phyloP scores from a whole-genome alignment of 1,140 invertebrate genomes.

The Octopus bimaculoides region DNA sequence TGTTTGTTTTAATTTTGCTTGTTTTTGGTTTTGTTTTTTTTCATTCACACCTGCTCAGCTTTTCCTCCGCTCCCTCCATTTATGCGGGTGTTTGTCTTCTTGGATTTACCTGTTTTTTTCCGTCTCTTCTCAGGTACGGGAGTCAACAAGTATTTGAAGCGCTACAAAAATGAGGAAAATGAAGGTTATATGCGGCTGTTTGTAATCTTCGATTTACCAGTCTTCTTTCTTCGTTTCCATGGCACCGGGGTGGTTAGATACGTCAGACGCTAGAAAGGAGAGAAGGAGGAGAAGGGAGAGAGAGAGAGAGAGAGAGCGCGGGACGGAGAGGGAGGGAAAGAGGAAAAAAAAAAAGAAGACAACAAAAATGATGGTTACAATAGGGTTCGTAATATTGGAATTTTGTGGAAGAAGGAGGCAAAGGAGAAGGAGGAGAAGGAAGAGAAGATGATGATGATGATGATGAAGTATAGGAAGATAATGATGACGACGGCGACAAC shows the following conservation, averaged over 20 bases:
- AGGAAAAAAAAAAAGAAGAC: neutral
- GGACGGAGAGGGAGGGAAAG: neutral
- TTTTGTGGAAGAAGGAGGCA: too few species aligned
- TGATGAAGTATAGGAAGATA: too few species aligned
- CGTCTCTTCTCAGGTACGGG: neutral
- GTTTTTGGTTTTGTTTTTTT: neutral
- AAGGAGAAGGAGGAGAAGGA: too few species aligned
- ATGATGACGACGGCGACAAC: too few species aligned
- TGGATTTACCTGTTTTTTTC: slow-evolving; percentile 8
- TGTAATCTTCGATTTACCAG: neutral
- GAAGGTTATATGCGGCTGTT: neutral
- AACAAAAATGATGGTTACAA: too few species aligned
- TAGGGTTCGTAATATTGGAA: too few species aligned
- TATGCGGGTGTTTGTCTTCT: neutral
- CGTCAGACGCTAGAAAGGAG: neutral
- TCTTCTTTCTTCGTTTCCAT: neutral
- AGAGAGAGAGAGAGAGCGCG: neutral
- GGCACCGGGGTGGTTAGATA: neutral
- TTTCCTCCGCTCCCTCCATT: neutral
- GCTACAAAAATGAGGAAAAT: neutral
- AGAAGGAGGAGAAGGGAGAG: neutral
- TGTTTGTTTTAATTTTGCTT: neutral
- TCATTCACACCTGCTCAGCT: neutral
- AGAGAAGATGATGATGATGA: too few species aligned
- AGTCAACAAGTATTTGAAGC: neutral